A percentile compares a stretch with the other conserved stretches of the same genome.
Evolutionary conservation across 2,797 vertebrate genomes (phyloP).

Genomic region (Coregonus sp.): DNA sequence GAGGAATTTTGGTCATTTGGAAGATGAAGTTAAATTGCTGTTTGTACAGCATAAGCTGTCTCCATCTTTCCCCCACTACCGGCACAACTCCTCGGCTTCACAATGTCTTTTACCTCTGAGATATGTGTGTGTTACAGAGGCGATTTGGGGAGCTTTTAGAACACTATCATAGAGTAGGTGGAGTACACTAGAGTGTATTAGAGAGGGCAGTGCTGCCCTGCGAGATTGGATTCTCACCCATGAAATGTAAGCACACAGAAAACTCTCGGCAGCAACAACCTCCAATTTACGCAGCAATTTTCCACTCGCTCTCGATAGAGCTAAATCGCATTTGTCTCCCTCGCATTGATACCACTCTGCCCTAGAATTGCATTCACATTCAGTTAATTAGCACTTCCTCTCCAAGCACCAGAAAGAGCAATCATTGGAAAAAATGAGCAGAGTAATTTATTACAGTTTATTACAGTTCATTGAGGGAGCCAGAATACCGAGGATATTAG

Average conservation of each 20-base stretch:
- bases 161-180: slow-evolving; percentile 73
- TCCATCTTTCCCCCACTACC: slow-evolving; percentile 37
- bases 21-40: slow-evolving; percentile 57
- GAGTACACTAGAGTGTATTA: slow-evolving; percentile 66
- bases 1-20: slow-evolving; percentile 52
- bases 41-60: slow-evolving; percentile 32
- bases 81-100: slow-evolving; percentile 31
- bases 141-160: slow-evolving; percentile 67
- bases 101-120: slow-evolving; percentile 58
- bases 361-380: slow-evolving; percentile 63
- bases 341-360: slow-evolving; percentile 57
- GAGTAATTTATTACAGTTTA: slow-evolving; percentile 71
- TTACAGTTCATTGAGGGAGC: slow-evolving; percentile 69
- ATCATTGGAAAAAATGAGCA: slow-evolving; percentile 53
- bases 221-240: slow-evolving; percentile 75
- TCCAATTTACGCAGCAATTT: slow-evolving; percentile 77
- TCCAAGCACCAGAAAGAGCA: slow-evolving; percentile 62
- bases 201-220: slow-evolving; percentile 67
- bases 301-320: slow-evolving; percentile 65
- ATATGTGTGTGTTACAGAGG: slow-evolving; percentile 23
- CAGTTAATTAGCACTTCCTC: slow-evolving; percentile 72
- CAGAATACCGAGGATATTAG: slow-evolving; percentile 59
- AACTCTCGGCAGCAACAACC: slow-evolving; percentile 67
- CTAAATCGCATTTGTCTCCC: slow-evolving; percentile 68
- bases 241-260: slow-evolving; percentile 75